Percentiles rank a stretch among this genome's conserved stretches.
These are phyloP conservation scores for Sturmia bella DNA, from an alignment of 2,888 invertebrate genomes.

Conservation along the genomic window DNA sequence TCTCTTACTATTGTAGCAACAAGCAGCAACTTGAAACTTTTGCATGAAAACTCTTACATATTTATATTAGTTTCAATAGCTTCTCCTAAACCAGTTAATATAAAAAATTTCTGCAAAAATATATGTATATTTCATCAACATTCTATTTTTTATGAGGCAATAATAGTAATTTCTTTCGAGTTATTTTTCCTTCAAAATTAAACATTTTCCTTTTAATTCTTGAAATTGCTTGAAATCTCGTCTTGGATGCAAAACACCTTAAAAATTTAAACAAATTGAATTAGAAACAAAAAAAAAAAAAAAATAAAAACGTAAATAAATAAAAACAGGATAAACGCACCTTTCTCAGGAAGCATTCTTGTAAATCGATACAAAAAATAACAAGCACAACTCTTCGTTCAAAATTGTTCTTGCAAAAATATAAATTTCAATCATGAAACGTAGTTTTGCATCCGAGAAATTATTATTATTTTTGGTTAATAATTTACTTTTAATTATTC, in stretches of 20 bases:
- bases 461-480: conserved; percentile 7
- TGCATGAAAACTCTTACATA: too few relatives aligned
- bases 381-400: conserved; percentile 8
- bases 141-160: too few relatives aligned
- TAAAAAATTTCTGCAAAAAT: too few relatives aligned
- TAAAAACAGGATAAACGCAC: conserved; percentile 16
- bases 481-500: not conserved
- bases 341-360: conserved; percentile 35
- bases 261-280: conserved; percentile 13
- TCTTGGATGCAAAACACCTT: conserved; percentile 11
- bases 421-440: conserved; percentile 11
- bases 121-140: too few relatives aligned
- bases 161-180: not conserved
- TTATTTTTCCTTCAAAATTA: not conserved
- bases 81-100: too few relatives aligned
- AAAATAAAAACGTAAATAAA: too few relatives aligned
- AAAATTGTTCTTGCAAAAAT: conserved; percentile 31
- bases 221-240: conserved; percentile 38
- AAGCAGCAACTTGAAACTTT: too few relatives aligned
- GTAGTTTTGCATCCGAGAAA: not conserved
- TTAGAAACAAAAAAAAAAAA: conserved; percentile 11
- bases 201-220: not conserved
- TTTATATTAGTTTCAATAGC: too few relatives aligned
- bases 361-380: conserved; percentile 8
- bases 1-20: too few relatives aligned